Evolutionary conservation across 2,888 invertebrate species (phyloP).

Genomic region (Lasius fuliginosus): DNA sequence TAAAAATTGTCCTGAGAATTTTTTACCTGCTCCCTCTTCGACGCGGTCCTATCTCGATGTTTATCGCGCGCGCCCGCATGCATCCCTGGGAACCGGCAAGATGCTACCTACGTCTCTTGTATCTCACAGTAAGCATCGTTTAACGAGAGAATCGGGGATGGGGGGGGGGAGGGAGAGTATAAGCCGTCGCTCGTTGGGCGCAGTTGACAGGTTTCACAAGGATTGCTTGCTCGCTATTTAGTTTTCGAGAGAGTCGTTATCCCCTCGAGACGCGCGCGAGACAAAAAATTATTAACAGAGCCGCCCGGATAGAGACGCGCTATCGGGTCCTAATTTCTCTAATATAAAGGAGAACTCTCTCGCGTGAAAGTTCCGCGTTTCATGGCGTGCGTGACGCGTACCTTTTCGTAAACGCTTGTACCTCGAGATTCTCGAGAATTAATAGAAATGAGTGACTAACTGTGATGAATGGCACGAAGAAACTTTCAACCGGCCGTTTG

Average conservation of each 20-base stretch:
- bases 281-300: conserved; percentile 33
- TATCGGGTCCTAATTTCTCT: conserved; percentile 48
- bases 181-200: conserved; percentile 34
- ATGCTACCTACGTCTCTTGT: conserved; percentile 58
- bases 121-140: conserved; percentile 64
- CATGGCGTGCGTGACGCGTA: not conserved
- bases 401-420: not conserved
- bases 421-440: conserved; percentile 2
- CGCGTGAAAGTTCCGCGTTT: conserved; percentile 35
- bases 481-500: not conserved
- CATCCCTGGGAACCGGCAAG: conserved; percentile 43
- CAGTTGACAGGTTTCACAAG: conserved; percentile 45
- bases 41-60: conserved; percentile 63
- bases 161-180: not conserved
- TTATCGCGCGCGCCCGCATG: conserved; percentile 66
- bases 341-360: conserved; percentile 18
- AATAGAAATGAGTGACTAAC: conserved; percentile 25
- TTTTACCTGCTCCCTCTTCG: conserved; percentile 34
- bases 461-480: conserved; percentile 8
- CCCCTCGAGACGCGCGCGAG: conserved; percentile 40
- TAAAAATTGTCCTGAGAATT: conserved; percentile 41
- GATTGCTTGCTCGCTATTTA: conserved; percentile 45
- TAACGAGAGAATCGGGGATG: conserved; percentile 60
- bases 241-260: conserved; percentile 51
- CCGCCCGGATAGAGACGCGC: conserved; percentile 28